A percentile compares a stretch with the other conserved stretches of the same genome.
phyloP scores from a whole-genome alignment of 2,888 invertebrate species.

The Nephrotoma guestfalica region DNA sequence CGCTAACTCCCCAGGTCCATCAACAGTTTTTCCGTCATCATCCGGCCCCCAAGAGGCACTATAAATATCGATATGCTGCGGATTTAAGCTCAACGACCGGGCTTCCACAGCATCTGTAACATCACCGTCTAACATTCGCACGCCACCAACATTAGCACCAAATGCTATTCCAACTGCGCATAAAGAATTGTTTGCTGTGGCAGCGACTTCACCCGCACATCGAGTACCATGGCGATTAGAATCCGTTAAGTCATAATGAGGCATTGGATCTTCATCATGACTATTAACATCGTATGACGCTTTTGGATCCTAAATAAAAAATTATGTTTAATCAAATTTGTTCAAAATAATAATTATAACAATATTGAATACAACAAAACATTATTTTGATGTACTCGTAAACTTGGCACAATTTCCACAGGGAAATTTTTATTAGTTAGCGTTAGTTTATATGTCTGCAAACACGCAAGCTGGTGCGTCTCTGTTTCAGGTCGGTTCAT shows the following conservation, averaged over 20 bases:
- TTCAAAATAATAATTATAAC: background rate
- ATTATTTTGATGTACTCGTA: no score
- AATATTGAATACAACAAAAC: no score
- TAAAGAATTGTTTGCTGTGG: slow-evolving; percentile 87
- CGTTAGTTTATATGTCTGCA: no score
- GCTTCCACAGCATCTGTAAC: slow-evolving; percentile 99
- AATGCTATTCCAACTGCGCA: slow-evolving; percentile 96
- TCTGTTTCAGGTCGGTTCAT: no score
- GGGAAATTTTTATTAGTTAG: no score
- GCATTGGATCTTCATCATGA: slow-evolving; percentile 92
- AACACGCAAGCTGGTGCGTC: no score
- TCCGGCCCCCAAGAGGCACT: slow-evolving; percentile 98
- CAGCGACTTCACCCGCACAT: slow-evolving; percentile 96
- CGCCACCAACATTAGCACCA: slow-evolving; percentile 90
- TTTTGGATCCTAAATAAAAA: slow-evolving; percentile 61
- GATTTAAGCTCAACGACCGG: slow-evolving; percentile 80
- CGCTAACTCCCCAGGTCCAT: slow-evolving; percentile 92
- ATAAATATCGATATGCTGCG: slow-evolving; percentile 96
- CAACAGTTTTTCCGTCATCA: slow-evolving; percentile 95
- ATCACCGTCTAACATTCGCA: slow-evolving; percentile 96
- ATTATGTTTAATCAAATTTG: background rate
- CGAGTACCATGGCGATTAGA: slow-evolving; percentile 91
- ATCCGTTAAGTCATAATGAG: slow-evolving; percentile 92
- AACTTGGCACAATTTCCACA: no score
- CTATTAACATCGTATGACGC: slow-evolving; percentile 97